phyloP scores from a whole-genome alignment of 2,113 vertebrate species.

The Vidua macroura region DNA sequence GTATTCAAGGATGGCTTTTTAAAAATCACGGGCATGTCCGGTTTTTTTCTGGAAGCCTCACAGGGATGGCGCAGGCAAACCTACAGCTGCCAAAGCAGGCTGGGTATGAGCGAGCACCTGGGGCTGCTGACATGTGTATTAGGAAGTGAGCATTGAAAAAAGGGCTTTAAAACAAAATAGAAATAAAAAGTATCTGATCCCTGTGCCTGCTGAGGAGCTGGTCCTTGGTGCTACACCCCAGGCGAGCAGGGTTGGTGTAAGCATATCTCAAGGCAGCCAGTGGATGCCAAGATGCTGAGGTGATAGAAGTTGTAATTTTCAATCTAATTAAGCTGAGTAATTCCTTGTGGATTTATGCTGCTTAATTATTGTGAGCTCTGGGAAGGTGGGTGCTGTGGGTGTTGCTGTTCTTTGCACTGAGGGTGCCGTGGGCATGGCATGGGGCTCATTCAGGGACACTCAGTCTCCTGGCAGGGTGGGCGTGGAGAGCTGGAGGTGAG shows the following conservation, averaged over 20 bases:
- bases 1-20: background rate
- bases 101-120: background rate
- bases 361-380: background rate
- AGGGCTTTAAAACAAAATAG: background rate
- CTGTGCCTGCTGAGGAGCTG: accelerated
- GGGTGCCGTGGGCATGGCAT: accelerated
- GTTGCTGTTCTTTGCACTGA: background rate
- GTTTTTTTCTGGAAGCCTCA: background rate
- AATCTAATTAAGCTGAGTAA: constrained; percentile 25
- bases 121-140: accelerated
- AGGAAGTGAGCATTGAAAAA: background rate
- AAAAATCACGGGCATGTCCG: accelerated
- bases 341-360: background rate
- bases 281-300: background rate
- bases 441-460: accelerated
- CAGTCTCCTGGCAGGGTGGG: background rate
- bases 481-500: background rate
- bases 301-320: background rate
- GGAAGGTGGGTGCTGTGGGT: background rate
- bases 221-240: background rate
- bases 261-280: background rate
- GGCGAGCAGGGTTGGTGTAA: accelerated
- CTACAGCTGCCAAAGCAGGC: background rate
- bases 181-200: background rate
- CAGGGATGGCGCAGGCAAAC: background rate